phyloP scores from a whole-genome alignment of 2,797 vertebrate genomes.

The Centroberyx gerrardi region DNA sequence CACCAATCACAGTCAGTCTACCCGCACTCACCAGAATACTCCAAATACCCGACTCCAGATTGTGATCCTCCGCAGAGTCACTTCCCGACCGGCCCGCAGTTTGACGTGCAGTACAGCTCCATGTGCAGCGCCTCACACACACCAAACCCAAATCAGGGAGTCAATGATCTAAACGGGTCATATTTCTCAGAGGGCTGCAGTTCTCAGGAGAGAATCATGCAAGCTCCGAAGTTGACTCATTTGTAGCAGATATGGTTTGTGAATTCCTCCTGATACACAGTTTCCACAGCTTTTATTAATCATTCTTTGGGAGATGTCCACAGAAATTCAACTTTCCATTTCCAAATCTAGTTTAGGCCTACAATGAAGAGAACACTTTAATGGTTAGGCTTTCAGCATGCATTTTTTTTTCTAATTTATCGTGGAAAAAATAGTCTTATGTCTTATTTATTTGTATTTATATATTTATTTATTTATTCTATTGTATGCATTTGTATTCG shows the following conservation, averaged over 20 bases:
- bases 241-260: slow-evolving; percentile 83
- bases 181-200: slow-evolving; percentile 87
- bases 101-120: slow-evolving; percentile 52
- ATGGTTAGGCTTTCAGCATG: too few relatives aligned
- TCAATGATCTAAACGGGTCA: slow-evolving; percentile 82
- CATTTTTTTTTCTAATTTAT: not conserved
- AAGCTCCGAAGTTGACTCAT: slow-evolving; percentile 94
- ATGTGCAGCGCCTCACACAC: slow-evolving; percentile 78
- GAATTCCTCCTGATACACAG: not conserved
- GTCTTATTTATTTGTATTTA: not conserved
- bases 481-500: not conserved
- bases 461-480: slow-evolving; percentile 5
- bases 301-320: not conserved
- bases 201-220: slow-evolving; percentile 94
- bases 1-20: slow-evolving; percentile 85
- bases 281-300: not conserved
- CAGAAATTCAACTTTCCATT: not conserved
- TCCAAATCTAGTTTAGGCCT: not conserved
- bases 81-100: slow-evolving; percentile 17
- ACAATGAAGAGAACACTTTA: too few relatives aligned
- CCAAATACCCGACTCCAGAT: slow-evolving; percentile 88
- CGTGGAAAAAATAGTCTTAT: not conserved
- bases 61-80: slow-evolving; percentile 88
- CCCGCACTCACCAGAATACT: slow-evolving; percentile 88
- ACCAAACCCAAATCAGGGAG: slow-evolving; percentile 67